Percentiles rank a stretch among this genome's conserved stretches.
Evolutionary conservation across 1,140 invertebrate genomes (phyloP).

Genomic region (Nixonia krombeini): DNA sequence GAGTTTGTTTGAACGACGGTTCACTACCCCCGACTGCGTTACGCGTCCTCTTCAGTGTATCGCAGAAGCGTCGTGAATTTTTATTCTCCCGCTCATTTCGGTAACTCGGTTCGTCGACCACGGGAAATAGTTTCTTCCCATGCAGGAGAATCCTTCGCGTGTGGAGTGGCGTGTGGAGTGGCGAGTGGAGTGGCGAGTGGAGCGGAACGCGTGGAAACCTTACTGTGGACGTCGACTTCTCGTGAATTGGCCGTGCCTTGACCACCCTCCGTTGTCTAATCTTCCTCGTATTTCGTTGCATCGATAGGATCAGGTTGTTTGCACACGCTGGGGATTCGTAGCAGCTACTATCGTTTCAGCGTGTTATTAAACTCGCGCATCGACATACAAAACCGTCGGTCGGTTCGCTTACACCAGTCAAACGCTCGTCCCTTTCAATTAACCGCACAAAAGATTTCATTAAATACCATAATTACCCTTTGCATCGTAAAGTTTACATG

Average conservation of each 20-base stretch:
- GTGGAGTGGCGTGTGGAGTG: no score
- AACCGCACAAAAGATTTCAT: no score
- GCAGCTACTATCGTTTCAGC: conserved; percentile 43
- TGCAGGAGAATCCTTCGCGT: not conserved
- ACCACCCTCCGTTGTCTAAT: conserved; percentile 40
- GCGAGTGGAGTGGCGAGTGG: no score
- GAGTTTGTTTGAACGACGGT: not conserved
- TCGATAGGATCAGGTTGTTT: conserved; percentile 53
- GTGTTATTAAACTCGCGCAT: conserved; percentile 48
- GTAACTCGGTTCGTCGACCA: not conserved
- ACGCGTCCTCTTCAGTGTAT: not conserved
- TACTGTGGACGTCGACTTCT: conserved; percentile 43
- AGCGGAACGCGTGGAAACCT: conserved; percentile 49
- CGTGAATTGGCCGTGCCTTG: conserved; percentile 48
- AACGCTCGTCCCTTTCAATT: no score
- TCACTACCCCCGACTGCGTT: not conserved
- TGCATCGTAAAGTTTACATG: no score
- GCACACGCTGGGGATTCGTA: conserved; percentile 48
- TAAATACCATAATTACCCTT: no score
- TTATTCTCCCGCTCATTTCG: no score
- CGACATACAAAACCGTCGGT: conserved; percentile 16
- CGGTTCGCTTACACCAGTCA: not conserved
- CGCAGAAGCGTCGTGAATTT: not conserved
- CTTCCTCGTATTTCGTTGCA: conserved; percentile 50
- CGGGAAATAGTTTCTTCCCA: not conserved